Conservation (phyloP, 2,113 vertebrate species). For the Corythornis vintsioides region DNA sequence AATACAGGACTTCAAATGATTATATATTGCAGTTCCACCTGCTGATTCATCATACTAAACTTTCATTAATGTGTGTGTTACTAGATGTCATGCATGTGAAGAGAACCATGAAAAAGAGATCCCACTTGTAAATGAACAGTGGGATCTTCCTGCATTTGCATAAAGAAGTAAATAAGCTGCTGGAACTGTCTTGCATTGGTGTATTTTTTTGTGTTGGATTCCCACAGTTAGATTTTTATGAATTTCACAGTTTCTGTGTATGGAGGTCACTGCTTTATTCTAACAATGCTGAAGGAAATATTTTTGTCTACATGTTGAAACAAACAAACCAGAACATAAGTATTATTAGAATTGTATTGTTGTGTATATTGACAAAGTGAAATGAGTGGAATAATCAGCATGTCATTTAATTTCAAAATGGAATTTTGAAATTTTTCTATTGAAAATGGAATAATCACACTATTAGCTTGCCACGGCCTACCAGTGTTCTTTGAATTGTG, state of each 20-base stretch:
- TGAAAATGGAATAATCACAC: background rate
- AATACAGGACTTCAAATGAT: background rate
- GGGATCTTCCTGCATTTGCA: background rate
- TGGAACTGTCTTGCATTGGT: background rate
- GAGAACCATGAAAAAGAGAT: background rate
- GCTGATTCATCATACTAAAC: slow-evolving; percentile 17
- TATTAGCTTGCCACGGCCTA: background rate
- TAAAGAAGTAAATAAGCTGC: background rate
- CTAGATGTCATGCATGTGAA: background rate
- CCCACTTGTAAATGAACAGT: background rate
- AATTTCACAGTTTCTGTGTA: background rate
- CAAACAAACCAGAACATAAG: background rate
- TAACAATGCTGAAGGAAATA: background rate
- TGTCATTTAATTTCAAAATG: background rate
- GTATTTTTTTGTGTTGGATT: background rate
- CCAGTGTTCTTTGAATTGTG: background rate
- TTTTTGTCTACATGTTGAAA: background rate
- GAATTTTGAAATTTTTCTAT: no score
- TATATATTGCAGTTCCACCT: background rate
- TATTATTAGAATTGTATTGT: background rate
- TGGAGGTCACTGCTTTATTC: background rate
- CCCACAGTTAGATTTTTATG: background rate
- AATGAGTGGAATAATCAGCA: background rate
- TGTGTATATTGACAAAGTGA: background rate
- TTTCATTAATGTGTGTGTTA: background rate